Conservation (phyloP, 53 echinoderm and acorn worm genomes). For the Glandiceps talaboti region DNA sequence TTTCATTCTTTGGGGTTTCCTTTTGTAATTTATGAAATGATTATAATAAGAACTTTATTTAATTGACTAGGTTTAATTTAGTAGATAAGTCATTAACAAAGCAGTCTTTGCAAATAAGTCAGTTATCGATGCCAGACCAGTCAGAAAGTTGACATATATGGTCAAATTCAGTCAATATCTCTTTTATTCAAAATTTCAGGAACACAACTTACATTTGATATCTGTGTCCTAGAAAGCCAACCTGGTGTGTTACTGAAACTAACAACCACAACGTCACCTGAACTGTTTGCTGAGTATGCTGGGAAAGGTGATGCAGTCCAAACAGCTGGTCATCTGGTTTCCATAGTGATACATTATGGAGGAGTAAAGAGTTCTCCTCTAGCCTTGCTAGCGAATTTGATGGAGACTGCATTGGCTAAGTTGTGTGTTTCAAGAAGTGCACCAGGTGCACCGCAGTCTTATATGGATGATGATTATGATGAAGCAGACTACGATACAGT, state of each 20-base stretch:
- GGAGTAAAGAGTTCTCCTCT: constrained; percentile 28
- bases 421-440: constrained; percentile 4
- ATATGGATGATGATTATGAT: not conserved
- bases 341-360: constrained; percentile 27
- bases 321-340: constrained; percentile 35
- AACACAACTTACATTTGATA: constrained; percentile 10
- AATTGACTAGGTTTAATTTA: too few species aligned
- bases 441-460: not conserved
- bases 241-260: constrained; percentile 36
- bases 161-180: too few species aligned
- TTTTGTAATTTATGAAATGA: too few species aligned
- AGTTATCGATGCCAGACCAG: too few species aligned
- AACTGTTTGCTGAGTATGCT: constrained; percentile 24
- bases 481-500: not conserved
- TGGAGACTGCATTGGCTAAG: constrained; percentile 31
- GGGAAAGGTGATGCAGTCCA: constrained; percentile 15
- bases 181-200: not conserved
- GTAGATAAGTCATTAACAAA: too few species aligned
- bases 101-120: too few species aligned
- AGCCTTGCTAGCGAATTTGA: constrained; percentile 33
- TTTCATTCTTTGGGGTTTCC: too few species aligned
- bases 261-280: constrained; percentile 23
- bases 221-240: constrained; percentile 30
- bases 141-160: too few species aligned
- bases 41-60: too few species aligned